Evolutionary conservation across 2,888 invertebrate genomes (phyloP).

Genomic region (Aspidapion aeneum): DNA sequence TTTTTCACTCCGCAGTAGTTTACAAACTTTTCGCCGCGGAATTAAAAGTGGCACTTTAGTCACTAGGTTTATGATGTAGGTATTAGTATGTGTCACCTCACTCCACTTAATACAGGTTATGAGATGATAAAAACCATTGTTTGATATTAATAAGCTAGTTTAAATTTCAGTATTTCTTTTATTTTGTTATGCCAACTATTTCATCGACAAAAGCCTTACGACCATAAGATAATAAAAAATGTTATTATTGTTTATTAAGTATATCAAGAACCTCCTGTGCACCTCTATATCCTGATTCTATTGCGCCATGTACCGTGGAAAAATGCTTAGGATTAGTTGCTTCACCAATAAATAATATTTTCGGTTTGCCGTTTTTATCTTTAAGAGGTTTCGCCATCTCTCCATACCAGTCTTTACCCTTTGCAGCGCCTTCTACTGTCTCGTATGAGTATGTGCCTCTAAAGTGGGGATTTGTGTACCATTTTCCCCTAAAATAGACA

Average conservation of each 20-base stretch:
- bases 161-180: too few relatives aligned
- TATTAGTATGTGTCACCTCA: too few relatives aligned
- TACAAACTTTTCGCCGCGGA: too few relatives aligned
- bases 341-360: constrained; percentile 56
- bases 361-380: constrained; percentile 44
- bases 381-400: constrained; percentile 18
- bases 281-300: constrained; percentile 49
- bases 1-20: too few relatives aligned
- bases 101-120: too few relatives aligned
- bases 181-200: too few relatives aligned
- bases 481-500: constrained; percentile 28
- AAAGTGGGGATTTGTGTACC: constrained; percentile 34
- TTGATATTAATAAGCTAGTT: too few relatives aligned
- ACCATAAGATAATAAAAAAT: neutral
- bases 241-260: neutral
- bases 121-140: too few relatives aligned
- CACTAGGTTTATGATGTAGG: too few relatives aligned
- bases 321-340: constrained; percentile 48
- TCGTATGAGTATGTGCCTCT: constrained; percentile 33
- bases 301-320: constrained; percentile 51
- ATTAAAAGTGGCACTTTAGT: too few relatives aligned
- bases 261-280: constrained; percentile 43
- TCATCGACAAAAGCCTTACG: too few relatives aligned
- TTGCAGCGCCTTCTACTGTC: constrained; percentile 19
- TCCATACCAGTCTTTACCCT: constrained; percentile 4